These are phyloP conservation scores for Leptura quadrifasciata DNA, from an alignment of 2,888 invertebrate genomes.

Conservation along the genomic window DNA sequence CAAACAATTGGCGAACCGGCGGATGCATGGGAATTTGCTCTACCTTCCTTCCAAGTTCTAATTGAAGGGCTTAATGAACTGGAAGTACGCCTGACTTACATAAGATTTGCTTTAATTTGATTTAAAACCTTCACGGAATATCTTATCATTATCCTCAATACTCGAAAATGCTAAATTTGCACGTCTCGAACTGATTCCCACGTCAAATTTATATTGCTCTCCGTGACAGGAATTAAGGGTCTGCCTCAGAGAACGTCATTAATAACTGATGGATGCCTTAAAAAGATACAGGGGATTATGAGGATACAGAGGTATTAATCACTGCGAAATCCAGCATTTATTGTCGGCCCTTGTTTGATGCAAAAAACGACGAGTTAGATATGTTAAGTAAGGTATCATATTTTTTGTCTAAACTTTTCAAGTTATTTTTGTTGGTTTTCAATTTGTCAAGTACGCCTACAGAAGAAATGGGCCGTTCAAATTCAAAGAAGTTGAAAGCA, in stretches of 20 bases:
- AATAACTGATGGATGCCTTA: constrained; percentile 35
- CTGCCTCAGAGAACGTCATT: constrained; percentile 21
- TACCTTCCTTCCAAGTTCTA: constrained; percentile 13
- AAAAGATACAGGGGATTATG: constrained; percentile 28
- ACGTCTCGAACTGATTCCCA: constrained; percentile 23
- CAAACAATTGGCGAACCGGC: constrained; percentile 25
- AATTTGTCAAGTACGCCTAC: too few relatives aligned
- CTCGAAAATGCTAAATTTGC: constrained; percentile 37
- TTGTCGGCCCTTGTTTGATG: not conserved
- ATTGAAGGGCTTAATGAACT: constrained; percentile 30
- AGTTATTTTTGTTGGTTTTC: not conserved
- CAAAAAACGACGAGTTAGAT: constrained; percentile 16
- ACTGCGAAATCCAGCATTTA: constrained; percentile 14
- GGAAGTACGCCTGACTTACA: constrained; percentile 24
- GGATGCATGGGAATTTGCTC: constrained; percentile 14
- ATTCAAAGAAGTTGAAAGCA: too few relatives aligned
- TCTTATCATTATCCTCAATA: constrained; percentile 17
- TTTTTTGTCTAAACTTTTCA: not conserved
- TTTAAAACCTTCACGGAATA: constrained; percentile 13
- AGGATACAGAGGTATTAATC: constrained; percentile 28
- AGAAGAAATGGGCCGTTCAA: too few relatives aligned
- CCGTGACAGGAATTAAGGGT: constrained; percentile 29
- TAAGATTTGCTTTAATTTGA: constrained; percentile 20
- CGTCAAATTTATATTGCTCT: constrained; percentile 31
- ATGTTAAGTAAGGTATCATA: not conserved